Percentiles rank a stretch among this genome's conserved stretches.
phyloP scores from a whole-genome alignment of 1,140 invertebrate genomes.

The Macrocentrus cingulum region DNA sequence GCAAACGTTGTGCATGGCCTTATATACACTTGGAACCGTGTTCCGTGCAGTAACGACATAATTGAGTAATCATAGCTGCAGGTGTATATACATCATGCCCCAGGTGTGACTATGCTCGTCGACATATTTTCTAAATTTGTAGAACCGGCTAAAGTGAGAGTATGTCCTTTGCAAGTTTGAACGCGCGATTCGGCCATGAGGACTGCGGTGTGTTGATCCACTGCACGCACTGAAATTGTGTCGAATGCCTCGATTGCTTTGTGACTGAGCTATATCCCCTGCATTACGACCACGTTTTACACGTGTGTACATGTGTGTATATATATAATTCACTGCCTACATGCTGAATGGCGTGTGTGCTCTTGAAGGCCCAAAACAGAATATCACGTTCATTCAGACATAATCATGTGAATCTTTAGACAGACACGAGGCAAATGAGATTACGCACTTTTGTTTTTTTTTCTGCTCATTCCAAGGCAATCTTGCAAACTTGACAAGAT shows the following conservation, averaged over 20 bases:
- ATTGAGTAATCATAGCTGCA: conserved; percentile 1
- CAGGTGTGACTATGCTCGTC: background rate
- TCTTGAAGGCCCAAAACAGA: background rate
- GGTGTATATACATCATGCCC: background rate
- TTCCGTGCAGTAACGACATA: background rate
- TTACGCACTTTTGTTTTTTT: too few species aligned
- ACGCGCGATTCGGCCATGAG: too few species aligned
- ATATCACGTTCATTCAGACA: background rate
- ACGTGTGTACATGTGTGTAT: background rate
- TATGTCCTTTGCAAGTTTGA: background rate
- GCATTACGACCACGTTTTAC: too few species aligned
- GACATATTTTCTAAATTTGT: background rate
- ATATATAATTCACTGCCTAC: background rate
- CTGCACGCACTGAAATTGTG: too few species aligned
- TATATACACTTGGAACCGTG: too few species aligned
- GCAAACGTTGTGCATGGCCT: too few species aligned
- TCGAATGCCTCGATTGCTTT: too few species aligned
- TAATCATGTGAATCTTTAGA: background rate
- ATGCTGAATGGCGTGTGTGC: background rate
- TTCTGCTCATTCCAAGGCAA: too few species aligned
- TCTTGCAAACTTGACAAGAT: too few species aligned
- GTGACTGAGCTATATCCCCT: too few species aligned
- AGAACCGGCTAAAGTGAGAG: background rate
- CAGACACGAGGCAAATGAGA: too few species aligned
- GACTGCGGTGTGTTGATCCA: too few species aligned